Conservation (phyloP, 2,113 vertebrate species). For the Gymnorhina tibicen region DNA sequence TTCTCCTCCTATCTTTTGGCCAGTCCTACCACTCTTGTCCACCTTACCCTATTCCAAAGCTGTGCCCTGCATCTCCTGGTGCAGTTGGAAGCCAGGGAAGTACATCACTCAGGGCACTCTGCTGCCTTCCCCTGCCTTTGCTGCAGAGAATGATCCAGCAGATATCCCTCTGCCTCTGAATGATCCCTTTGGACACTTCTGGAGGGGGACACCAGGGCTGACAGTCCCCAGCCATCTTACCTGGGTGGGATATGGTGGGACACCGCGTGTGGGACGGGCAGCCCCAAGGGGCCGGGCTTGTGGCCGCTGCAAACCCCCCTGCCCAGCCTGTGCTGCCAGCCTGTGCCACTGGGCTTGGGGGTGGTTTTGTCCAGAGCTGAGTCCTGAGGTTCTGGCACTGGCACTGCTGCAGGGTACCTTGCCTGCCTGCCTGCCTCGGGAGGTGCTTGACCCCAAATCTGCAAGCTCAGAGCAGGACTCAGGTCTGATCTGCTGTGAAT, state of each 20-base stretch:
- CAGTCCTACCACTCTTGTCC: background rate
- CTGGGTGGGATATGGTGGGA: accelerated
- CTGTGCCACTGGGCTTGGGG: accelerated
- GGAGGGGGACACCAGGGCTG: background rate
- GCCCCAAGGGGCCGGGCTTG: background rate
- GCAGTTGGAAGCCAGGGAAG: background rate
- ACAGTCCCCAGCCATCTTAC: accelerated
- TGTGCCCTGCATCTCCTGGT: background rate
- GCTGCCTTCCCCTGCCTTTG: background rate
- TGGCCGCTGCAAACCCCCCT: background rate
- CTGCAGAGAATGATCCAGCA: background rate
- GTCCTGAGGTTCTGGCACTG: background rate
- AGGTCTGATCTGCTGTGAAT: background rate
- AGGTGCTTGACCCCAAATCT: background rate
- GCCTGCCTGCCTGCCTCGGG: too few species aligned
- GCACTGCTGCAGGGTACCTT: accelerated
- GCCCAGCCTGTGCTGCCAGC: background rate
- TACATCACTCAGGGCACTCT: background rate
- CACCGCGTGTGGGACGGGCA: accelerated
- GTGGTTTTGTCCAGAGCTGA: accelerated
- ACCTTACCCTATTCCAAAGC: accelerated
- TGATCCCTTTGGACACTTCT: background rate
- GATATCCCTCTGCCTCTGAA: background rate
- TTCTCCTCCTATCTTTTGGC: background rate
- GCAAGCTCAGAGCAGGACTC: background rate